Evolutionary conservation across 1,140 invertebrate species (phyloP).

Genomic region (Drosophila bifasciata): DNA sequence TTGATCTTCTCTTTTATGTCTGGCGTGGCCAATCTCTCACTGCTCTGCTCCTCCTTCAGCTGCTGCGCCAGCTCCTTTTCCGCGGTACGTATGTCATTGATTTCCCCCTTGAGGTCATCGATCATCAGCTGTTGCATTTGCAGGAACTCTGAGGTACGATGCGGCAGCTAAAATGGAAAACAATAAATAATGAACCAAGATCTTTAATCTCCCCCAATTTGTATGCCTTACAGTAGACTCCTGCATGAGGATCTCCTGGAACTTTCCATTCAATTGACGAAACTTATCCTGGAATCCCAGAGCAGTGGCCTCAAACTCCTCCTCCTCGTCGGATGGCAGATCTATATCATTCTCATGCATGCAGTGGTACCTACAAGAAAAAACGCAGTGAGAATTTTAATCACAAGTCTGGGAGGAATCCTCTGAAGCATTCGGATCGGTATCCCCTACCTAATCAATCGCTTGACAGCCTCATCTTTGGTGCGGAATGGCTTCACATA

Average conservation of each 20-base stretch:
- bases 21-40: conserved; percentile 1
- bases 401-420: too few relatives aligned
- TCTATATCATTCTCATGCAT: conserved; percentile 89
- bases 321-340: conserved; percentile 90
- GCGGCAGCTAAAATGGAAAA: conserved; percentile 62
- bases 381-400: not conserved
- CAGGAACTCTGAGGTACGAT: conserved; percentile 75
- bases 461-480: conserved; percentile 91
- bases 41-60: conserved; percentile 44
- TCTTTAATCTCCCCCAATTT: accelerated
- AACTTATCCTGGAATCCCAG: conserved; percentile 90
- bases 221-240: conserved; percentile 90
- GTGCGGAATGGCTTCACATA: conserved; percentile 90
- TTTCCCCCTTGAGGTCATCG: conserved; percentile 73
- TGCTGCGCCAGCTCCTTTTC: conserved; percentile 65
- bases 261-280: conserved; percentile 90
- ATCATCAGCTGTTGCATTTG: conserved; percentile 78
- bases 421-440: not conserved
- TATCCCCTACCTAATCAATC: conserved; percentile 86
- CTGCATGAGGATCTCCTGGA: conserved; percentile 91
- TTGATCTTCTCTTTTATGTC: conserved; percentile 78
- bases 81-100: conserved; percentile 60
- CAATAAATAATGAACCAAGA: not conserved
- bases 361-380: conserved; percentile 89
- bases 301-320: conserved; percentile 91